Evolutionary conservation across 2,888 invertebrate genomes (phyloP), one percentile per base, ranked within the genome.

Genomic region (Melanophora roralis): DNA sequence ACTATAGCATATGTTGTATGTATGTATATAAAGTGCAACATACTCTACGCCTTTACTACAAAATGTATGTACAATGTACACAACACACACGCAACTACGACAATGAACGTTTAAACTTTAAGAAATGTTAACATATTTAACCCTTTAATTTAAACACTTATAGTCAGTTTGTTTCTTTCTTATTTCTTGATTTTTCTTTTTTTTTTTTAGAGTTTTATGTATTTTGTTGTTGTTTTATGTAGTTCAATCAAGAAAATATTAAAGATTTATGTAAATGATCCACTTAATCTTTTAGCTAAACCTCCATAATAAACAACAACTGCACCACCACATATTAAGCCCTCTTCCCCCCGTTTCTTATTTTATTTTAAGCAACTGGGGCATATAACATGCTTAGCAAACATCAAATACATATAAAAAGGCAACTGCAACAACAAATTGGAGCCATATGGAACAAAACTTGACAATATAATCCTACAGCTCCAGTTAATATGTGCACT

Each of bases 221-320:
- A 32, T 12, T 8, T 57, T 23, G 23, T 12, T 19, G 9, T 32
- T 51, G 4, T 14, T 47, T 64, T 40, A 14, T n/a, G 38, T 67
- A 72, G 74, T 74, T 68, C 78, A 78, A 78, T 78, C 78, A 74
- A 74, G 78, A 74, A 74, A 62, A 78, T 78, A 78, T 78, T 78
- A 78, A 74, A 78, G 68, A 74, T 78, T 78, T 80, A 80, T 80
- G 79, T 72, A 80, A 80, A 80, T 80, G 75, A 80, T 80, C 79
- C 79, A 80, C 79, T 80, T 80, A 80, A 80, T 80, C 76, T 78
- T 69, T 57, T 40, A 65, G 74, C 64, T 73, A 69, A 78, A 68
- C 59, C 73, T 68, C 51, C 68, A 47, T 57, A 68, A 47, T 12
- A 49, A 23, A 36, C 27, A 27, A 27, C 27, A 27, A 27, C 27